phyloP scores from a whole-genome alignment of 2,888 invertebrate species.

The Epirrita christyi region DNA sequence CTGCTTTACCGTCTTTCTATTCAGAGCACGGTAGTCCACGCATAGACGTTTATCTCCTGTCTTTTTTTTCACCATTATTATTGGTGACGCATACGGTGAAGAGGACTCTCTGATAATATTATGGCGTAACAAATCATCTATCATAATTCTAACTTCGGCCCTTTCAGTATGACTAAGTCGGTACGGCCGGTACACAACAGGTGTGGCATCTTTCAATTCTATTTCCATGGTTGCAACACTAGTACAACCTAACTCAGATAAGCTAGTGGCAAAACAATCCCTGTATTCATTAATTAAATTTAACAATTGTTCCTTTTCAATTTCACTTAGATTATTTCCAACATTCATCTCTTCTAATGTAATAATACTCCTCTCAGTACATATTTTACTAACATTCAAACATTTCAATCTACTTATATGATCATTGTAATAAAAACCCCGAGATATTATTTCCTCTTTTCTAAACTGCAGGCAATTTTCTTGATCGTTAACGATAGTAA shows the following conservation, averaged over 20 bases:
- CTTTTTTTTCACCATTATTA: constrained; percentile 42
- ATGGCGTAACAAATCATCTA: constrained; percentile 37
- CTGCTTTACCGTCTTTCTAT: constrained; percentile 32
- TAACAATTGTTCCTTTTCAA: background rate
- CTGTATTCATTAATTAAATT: background rate
- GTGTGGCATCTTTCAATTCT: constrained; percentile 13
- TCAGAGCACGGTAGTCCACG: constrained; percentile 39
- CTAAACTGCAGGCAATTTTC: no score
- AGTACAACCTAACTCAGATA: background rate
- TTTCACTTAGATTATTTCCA: background rate
- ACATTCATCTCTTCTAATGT: background rate
- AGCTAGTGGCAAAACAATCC: constrained; percentile 16
- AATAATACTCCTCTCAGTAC: no score
- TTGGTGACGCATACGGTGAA: constrained; percentile 40
- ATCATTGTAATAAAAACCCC: no score
- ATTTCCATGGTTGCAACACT: constrained; percentile 26
- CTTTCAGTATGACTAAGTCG: constrained; percentile 25
- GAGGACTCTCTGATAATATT: constrained; percentile 35
- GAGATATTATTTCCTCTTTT: no score
- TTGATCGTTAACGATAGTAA: no score
- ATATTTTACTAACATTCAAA: no score
- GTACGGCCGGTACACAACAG: constrained; percentile 32
- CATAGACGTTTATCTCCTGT: constrained; percentile 40
- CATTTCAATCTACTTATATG: no score
- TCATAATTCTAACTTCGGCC: constrained; percentile 27